Evolutionary conservation across 2,888 invertebrate species (phyloP).

Genomic region (Lepeophtheirus nordmannii): DNA sequence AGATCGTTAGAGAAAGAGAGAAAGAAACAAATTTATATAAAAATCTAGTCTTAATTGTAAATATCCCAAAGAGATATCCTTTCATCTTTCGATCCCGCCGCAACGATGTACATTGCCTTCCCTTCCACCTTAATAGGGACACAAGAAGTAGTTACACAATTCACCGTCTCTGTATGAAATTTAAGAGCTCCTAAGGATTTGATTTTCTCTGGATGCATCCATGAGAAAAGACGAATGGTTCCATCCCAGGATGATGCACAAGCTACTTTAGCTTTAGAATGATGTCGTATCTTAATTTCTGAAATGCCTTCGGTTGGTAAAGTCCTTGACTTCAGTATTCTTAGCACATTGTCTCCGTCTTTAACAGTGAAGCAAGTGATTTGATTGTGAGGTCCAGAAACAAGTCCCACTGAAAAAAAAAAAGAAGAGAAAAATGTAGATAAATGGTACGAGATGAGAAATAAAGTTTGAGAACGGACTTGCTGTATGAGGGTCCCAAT

Average conservation of each 20-base stretch:
- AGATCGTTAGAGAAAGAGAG: no score
- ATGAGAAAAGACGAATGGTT: conserved; percentile 16
- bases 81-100: conserved; percentile 9
- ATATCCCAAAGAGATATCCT: conserved; percentile 10
- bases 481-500: not conserved
- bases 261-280: not conserved
- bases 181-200: conserved; percentile 20
- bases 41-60: not conserved
- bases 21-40: not conserved
- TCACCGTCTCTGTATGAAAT: conserved; percentile 13
- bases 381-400: not conserved
- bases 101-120: not conserved
- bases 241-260: conserved; percentile 12
- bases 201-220: not conserved
- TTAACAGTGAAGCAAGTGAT: not conserved
- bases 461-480: not conserved
- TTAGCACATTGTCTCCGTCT: not conserved
- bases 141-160: not conserved
- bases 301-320: conserved; percentile 14
- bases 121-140: not conserved
- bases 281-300: not conserved
- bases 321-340: not conserved
- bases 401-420: not conserved
- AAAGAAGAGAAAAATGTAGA: not conserved
- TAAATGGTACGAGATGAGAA: not conserved